phyloP scores from a whole-genome alignment of 1,140 invertebrate species.

The Plodia interpunctella region DNA sequence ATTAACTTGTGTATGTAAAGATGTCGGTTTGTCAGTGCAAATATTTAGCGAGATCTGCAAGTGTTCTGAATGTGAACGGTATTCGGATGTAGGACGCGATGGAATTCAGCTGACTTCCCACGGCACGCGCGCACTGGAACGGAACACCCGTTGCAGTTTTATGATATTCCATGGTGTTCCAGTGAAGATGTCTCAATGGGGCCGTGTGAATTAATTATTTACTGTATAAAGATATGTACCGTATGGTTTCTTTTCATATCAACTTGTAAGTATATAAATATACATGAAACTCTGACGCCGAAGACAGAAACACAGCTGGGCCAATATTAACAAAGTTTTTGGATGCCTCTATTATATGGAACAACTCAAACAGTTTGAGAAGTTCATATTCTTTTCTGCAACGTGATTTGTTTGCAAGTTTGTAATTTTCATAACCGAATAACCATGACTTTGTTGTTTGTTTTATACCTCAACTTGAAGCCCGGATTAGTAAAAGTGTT shows the following conservation, averaged over 20 bases:
- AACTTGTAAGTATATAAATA: background rate
- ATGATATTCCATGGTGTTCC: background rate
- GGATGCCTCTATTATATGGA: background rate
- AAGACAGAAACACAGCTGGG: background rate
- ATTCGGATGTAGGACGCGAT: background rate
- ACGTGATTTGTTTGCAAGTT: background rate
- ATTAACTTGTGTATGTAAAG: too few relatives aligned
- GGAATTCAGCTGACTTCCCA: background rate
- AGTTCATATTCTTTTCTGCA: background rate
- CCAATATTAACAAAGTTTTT: conserved; percentile 3
- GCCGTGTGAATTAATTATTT: background rate
- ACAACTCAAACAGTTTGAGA: background rate
- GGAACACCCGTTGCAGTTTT: conserved; percentile 9
- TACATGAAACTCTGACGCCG: background rate
- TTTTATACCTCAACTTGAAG: too few relatives aligned
- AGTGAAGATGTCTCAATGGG: background rate
- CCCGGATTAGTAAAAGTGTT: too few relatives aligned
- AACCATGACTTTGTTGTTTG: too few relatives aligned
- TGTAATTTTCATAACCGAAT: too few relatives aligned
- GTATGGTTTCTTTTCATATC: too few relatives aligned
- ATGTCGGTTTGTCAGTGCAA: too few relatives aligned
- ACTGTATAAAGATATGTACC: too few relatives aligned
- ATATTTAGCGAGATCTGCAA: background rate
- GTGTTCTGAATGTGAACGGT: background rate
- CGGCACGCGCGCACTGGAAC: background rate